Evolutionary conservation across 2,888 invertebrate species (phyloP).

Genomic region (Eupithecia tripunctaria): DNA sequence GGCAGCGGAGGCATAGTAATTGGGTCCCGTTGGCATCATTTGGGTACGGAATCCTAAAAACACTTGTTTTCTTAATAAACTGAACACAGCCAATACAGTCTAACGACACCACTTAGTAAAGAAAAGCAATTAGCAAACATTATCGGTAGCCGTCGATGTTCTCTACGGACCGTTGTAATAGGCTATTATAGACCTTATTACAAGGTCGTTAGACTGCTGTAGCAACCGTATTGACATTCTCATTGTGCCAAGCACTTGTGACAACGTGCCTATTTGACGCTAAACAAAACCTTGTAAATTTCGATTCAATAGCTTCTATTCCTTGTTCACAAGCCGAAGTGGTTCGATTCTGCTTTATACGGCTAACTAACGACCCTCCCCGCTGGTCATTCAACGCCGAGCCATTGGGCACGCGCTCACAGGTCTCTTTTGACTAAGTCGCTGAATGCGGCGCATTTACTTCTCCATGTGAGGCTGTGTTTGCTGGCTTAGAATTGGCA

Average conservation of each 20-base stretch:
- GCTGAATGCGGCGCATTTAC: not conserved
- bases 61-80: not conserved
- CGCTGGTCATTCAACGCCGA: too few relatives aligned
- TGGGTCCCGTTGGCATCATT: too few relatives aligned
- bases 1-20: too few relatives aligned
- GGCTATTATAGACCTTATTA: constrained; percentile 22
- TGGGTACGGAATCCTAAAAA: not conserved
- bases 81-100: not conserved
- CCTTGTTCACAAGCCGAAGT: too few relatives aligned
- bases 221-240: not conserved
- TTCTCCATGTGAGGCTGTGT: too few relatives aligned
- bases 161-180: constrained; percentile 18
- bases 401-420: too few relatives aligned
- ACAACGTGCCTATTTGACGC: not conserved
- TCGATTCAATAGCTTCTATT: too few relatives aligned
- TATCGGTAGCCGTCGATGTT: constrained; percentile 19
- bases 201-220: constrained; percentile 11
- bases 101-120: constrained; percentile 6
- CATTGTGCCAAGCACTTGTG: not conserved
- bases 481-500: too few relatives aligned
- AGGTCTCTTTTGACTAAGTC: too few relatives aligned
- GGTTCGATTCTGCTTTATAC: too few relatives aligned
- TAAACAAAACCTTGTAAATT: too few relatives aligned
- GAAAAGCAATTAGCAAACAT: constrained; percentile 17
- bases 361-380: not conserved